Evolutionary conservation across 2,888 invertebrate genomes (phyloP), one percentile per base, ranked within the genome.

Genomic region (Colletes collaris): DNA sequence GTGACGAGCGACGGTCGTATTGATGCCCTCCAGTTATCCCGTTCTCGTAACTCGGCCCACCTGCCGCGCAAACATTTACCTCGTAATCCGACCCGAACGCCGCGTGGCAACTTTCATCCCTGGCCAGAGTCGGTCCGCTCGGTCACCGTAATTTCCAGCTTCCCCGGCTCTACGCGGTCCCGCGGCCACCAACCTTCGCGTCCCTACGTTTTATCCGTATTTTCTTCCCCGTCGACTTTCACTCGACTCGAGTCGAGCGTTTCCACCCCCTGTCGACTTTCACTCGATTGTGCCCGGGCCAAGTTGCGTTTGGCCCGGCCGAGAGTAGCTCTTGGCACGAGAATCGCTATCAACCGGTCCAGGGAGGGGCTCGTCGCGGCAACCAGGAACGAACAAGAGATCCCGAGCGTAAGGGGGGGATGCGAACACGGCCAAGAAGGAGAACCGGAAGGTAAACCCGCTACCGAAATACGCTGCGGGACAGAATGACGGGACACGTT

Each of bases 311-410:
- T 85, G 78, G 73, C 79, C 69, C 77, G 69, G 59, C 49, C 63
- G 77, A 82, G 77, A 82, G 83, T 79, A 56, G 71, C 68, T 86
- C 72, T 85, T 86, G 85, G 87, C 87, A 84, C 84, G 76, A 66
- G 79, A 81, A 72, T 79, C 76, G 53, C 77, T 83, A 72, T 76
- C 77, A 74, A 35, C 16, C 11, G 3, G 66, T 49, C 67, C 67
- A 44, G 58, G 19, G 40, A 62, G 71, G 60, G 64, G 62, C 70
- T 53, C 55, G 63, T 59, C 46, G 70, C 46, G 69, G 63, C 27
- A 77, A 79, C 76, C 56, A 71, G 82, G 74, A 72, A 71, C 69
- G 71, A 82, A 80, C 56, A 75, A 79, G 68, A 56, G 44, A 72
- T n/a, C 7, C n/a, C 44, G 11, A 27, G 73, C 64, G 75, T 60